phyloP scores from a whole-genome alignment of 2,888 invertebrate species.

The Euspilapteryx auroguttella region DNA sequence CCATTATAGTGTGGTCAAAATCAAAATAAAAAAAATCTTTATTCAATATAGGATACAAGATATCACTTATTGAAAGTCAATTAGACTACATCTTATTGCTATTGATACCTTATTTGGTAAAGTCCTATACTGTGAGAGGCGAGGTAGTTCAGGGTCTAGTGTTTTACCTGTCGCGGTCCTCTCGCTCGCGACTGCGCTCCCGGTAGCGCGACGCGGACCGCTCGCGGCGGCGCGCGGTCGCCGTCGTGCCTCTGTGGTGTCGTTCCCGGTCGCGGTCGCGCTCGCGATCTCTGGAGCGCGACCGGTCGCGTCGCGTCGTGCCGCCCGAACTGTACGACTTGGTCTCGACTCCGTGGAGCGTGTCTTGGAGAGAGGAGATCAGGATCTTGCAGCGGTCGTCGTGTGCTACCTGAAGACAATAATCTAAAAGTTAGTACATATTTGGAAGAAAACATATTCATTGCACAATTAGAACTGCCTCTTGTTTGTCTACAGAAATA shows the following conservation, averaged over 20 bases:
- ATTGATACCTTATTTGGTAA: too few species aligned
- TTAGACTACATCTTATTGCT: too few species aligned
- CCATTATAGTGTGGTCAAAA: too few species aligned
- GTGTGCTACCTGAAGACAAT: constrained; percentile 66
- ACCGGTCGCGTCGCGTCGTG: constrained; percentile 14
- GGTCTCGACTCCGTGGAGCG: constrained; percentile 94
- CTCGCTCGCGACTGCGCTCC: constrained; percentile 41
- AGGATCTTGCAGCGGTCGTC: constrained; percentile 98
- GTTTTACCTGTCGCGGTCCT: constrained; percentile 49
- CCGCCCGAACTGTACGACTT: constrained; percentile 85
- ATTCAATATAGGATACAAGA: too few species aligned
- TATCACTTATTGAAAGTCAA: too few species aligned
- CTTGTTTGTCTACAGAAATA: too few species aligned
- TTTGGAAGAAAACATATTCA: too few species aligned
- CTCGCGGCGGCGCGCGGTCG: constrained; percentile 24
- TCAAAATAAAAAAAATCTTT: too few species aligned
- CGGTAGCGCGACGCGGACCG: constrained; percentile 40
- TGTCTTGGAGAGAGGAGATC: constrained; percentile 95
- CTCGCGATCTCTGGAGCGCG: constrained; percentile 45
- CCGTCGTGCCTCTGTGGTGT: constrained; percentile 6
- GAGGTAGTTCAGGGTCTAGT: too few species aligned
- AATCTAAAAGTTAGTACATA: too few species aligned
- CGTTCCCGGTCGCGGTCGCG: constrained; percentile 32
- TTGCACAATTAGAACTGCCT: too few species aligned
- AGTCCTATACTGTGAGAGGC: too few species aligned